phyloP scores from a whole-genome alignment of 2,797 vertebrate genomes.

The Synanceia verrucosa region DNA sequence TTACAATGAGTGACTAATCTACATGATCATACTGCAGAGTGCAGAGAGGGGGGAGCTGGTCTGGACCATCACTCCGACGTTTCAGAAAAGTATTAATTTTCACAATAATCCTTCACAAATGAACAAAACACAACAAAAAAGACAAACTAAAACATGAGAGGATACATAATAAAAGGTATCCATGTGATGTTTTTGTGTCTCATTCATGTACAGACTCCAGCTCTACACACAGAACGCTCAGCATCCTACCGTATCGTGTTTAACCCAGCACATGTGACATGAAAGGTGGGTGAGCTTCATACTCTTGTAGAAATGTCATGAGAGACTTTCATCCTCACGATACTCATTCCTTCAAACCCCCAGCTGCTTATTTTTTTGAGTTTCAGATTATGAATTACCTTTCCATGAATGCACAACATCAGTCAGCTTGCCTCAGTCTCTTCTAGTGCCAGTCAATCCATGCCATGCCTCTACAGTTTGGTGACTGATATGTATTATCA shows the following conservation, averaged over 20 bases:
- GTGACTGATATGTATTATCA: background rate
- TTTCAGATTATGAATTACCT: slow-evolving; percentile 51
- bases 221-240: background rate
- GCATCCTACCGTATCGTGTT: background rate
- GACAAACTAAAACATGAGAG: background rate
- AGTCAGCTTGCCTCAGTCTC: slow-evolving; percentile 1
- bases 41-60: background rate
- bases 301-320: slow-evolving; percentile 14
- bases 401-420: slow-evolving; percentile 57
- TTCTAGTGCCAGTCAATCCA: background rate
- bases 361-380: slow-evolving; percentile 50
- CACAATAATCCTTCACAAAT: background rate
- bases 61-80: background rate
- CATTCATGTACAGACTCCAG: background rate
- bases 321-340: slow-evolving; percentile 24
- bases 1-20: slow-evolving; percentile 59
- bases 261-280: slow-evolving; percentile 33
- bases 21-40: slow-evolving; percentile 15
- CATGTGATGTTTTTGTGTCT: background rate
- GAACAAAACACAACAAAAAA: background rate
- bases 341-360: slow-evolving; percentile 53
- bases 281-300: slow-evolving; percentile 10
- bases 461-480: background rate
- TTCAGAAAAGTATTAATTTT: background rate
- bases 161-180: background rate